Evolutionary conservation across 1,140 invertebrate species (phyloP), one percentile per base, ranked within the genome.

Genomic region (Mamestra configurata): DNA sequence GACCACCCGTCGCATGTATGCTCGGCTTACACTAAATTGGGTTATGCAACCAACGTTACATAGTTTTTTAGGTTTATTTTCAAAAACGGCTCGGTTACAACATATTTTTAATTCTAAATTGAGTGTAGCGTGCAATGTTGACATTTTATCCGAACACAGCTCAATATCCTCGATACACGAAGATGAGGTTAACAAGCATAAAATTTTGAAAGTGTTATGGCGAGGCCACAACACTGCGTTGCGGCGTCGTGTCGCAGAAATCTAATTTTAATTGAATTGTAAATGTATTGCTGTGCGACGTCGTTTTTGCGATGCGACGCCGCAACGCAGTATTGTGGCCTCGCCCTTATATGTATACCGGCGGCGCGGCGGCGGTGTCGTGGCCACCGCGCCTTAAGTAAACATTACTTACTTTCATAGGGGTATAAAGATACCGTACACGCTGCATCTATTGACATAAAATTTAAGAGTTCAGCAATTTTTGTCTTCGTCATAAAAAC

Each of bases 391-490:
- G 68, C 27, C 68, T 46, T 53, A 71, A 71, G 68, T 71, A 71
- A 71, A 53, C 73, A 57, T 61, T 61, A 76, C 37, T 40, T 46
- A 46, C 53, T 61, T 76, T 76, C 72, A 76, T 76, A 43, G 18
- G 59, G 49, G n/a, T 40, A 61, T 79, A 79, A 72, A 79, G 22
- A 79, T 61, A 68, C 77, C 43, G 37, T 51, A 64, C 78, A 68
- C 82, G 81, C 68, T 84, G 80, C 81, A 82, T 81, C 70, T 82
- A 80, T 80, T 79, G 84, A 81, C 81, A 80, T 86, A 83, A 86
- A 86, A 87, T 85, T 84, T 83, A 75, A 83, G 83, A 40, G 76
- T 70, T 86, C 78, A 61, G 79, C 82, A 82, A 82, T 85, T 84
- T 86, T 77, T 43, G 40, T 79, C 78, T 46, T 68, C 70, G 51